These are phyloP conservation scores for Pseudorhombus dupliciocellatus DNA, from an alignment of 2,113 vertebrate species.

Conservation along the genomic window DNA sequence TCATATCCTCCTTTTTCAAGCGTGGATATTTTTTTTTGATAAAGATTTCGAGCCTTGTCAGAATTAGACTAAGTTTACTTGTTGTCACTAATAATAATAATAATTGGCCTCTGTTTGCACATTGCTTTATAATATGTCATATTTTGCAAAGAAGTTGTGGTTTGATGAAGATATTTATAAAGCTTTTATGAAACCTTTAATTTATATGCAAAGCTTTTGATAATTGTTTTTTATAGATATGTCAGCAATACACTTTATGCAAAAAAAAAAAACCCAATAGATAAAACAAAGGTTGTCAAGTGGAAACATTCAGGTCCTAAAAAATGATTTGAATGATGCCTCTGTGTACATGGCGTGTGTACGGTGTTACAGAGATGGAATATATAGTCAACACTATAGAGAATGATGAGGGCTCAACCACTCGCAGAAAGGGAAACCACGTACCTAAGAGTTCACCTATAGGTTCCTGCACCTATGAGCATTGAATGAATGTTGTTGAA, in stretches of 20 bases:
- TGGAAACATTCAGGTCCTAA: background rate
- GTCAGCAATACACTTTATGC: background rate
- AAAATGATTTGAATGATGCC: constrained; percentile 28
- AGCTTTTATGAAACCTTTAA: background rate
- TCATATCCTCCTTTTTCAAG: background rate
- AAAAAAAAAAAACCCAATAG: background rate
- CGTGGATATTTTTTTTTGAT: background rate
- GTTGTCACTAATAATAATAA: background rate
- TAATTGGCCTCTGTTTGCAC: background rate
- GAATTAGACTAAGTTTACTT: constrained; percentile 1
- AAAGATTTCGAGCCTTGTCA: background rate
- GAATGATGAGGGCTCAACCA: background rate
- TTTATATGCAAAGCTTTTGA: background rate
- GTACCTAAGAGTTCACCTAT: constrained; percentile 20
- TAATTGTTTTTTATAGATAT: background rate
- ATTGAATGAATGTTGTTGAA: constrained; percentile 17
- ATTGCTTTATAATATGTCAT: background rate
- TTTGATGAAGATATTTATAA: background rate
- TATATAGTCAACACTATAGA: background rate
- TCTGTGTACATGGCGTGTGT: background rate
- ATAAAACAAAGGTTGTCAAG: background rate
- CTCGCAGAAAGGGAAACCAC: background rate
- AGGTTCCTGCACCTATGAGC: constrained; percentile 44
- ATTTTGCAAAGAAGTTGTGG: background rate
- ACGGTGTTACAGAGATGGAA: background rate